Evolutionary conservation across 2,113 vertebrate species (phyloP).

Genomic region (Catharus fuscescens): DNA sequence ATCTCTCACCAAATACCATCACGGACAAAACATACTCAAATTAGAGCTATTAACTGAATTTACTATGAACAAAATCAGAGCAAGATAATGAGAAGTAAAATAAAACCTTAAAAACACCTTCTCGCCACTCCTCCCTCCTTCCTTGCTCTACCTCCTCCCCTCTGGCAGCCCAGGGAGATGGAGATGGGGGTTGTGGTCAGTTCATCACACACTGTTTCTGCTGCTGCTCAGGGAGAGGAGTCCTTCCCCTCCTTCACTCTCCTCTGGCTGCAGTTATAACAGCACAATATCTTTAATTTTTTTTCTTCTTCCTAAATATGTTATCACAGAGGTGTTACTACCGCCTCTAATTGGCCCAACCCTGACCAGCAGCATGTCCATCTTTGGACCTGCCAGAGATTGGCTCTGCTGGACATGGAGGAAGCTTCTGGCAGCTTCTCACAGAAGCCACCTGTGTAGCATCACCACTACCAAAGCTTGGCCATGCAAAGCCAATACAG

Average conservation of each 20-base stretch:
- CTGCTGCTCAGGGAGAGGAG: not conserved
- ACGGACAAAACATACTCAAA: not conserved
- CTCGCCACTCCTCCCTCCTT: not conserved
- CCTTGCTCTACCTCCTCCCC: not conserved
- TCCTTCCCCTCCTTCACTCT: not conserved
- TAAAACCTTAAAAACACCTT: not conserved
- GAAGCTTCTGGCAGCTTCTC: not conserved
- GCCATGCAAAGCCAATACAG: not conserved
- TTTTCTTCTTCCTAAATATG: not conserved
- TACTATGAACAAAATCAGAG: not conserved
- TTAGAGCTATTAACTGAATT: not conserved
- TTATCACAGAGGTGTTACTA: not conserved
- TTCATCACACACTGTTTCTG: not conserved
- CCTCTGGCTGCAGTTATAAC: not conserved
- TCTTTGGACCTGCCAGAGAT: not conserved
- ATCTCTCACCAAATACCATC: not conserved
- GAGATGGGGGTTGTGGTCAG: not conserved
- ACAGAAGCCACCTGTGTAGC: fast-evolving
- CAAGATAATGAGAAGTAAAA: not conserved
- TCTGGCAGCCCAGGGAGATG: not conserved
- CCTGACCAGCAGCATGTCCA: not conserved
- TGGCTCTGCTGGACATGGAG: not conserved
- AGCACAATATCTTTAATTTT: not conserved
- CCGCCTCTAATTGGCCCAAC: not conserved
- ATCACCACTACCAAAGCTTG: not conserved